Evolutionary conservation across 1,140 invertebrate genomes (phyloP), one percentile per base, ranked within the genome.

Genomic region (Colletes latitarsis): DNA sequence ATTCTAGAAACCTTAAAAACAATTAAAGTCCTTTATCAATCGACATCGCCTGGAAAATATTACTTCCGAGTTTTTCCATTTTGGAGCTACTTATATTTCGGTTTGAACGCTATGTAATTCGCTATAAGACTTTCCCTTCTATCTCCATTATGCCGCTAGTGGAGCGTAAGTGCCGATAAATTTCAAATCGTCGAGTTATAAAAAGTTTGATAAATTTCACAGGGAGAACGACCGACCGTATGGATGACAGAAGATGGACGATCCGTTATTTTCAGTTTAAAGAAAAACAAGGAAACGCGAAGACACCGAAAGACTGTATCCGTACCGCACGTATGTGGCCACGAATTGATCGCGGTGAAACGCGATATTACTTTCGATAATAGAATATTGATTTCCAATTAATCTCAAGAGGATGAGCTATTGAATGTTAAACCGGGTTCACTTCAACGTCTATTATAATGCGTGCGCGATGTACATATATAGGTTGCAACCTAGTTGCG

Each of bases 321-420:
- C 30, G 46, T 17, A 8, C 15, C 3, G 41, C 30, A 15, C 10
- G 19, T 21, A 41, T 77, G 19, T 30, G 60, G 63, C 64, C 14
- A 75, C 67, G 72, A 75, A 68, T 75, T 52, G 63, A 43, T 58
- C 53, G 19, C 19, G 49, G 15, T 19, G 46, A 46, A 43, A 53
- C 17, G 68, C 53, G 78, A 75, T 66, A 73, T 73, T 71, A 73
- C 53, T 67, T 67, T 80, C 78, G 78, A 80, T 80, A 80, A 80
- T 74, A 74, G 78, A 80, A 68, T 74, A 80, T 80, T 58, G 78
- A 80, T 80, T 80, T 73, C 72, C 78, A 74, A 80, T 80, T 80
- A 80, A 80, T 80, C 78, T 67, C 63, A 73, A 74, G 62, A 46
- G 63, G 78, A 67, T 46, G 72, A 75, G 63, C 78, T 62, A 74